Evolutionary conservation across 2,797 vertebrate genomes (phyloP), one percentile per base, ranked within the genome.

Genomic region (Pseudochirops cupreus): DNA sequence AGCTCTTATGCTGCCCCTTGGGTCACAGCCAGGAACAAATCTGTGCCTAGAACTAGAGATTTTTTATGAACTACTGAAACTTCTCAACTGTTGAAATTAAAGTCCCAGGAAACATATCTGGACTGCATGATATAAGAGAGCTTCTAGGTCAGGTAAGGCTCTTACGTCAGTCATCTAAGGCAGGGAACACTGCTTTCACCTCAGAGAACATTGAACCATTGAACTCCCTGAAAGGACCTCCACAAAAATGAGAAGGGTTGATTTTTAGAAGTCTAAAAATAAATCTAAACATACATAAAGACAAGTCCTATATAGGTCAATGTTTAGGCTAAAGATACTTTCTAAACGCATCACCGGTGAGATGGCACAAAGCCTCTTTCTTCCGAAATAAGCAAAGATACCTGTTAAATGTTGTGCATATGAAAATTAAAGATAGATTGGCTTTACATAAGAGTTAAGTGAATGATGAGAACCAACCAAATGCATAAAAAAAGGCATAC

Each of bases 231-330:
- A 52, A 91, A 94, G 95, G 50, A 96, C 96, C 91, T 95, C 39
- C 67, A 95, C 92, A 98, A 94, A 96, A 97, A 97, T 56, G 50
- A 91, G 39, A 87, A 87, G 74, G 21, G 39, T 87, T 94, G 96
- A 90, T 97, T 94, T 95, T 93, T 11, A 24, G 50, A 94, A 4
- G 93, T 96, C 94, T 96, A 87, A 97, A 98, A 98, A 97, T 98
- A 97, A 98, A 97, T 92, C 57, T 26, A 56, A 95, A 96, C 95
- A 53, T 3, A 97, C 93, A 91, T 92, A 28, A 92, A 11, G 26
- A 95, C 95, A 96, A 97, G 94, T 96, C 94, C 93, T 95, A 97
- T 92, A n/a, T 94, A 95, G 87, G 94, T 82, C 94, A 97, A 2
- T 96, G 96, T 97, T 97, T 33, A 74, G 95, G 56, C 39, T 55